Base-by-base conservation (phyloP, 2,113 vertebrate genomes). In the Tragelaphus strepsiceros region DNA sequence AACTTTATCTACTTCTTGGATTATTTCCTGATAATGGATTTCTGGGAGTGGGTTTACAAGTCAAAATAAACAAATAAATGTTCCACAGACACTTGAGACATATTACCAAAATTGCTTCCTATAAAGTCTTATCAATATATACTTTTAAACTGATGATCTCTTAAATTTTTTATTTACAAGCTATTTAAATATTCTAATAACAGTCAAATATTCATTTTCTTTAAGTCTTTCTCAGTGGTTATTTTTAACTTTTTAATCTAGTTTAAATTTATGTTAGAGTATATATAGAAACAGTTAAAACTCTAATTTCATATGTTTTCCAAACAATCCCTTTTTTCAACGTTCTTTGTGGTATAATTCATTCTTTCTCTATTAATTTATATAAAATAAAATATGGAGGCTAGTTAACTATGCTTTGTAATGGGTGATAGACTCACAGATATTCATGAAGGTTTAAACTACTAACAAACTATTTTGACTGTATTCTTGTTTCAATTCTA, bases 101-200 rank as follows among this genome's bases (percentile, higher is more conserved):
- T 49, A 56, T 77, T 43, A 56, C 30, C 17, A 15, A 91, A 86
- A 80, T 64, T 64, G 10, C 3, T 85, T 88, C 88, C 7, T 17
- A 90, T 1, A 28, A 84, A 92, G 43, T 2, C 49, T 85, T 58
- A 71, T 54, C 7, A 46, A 46, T 39, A 6, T 74, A 43, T 53
- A 77, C 22, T 81, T 62, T 94, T 84, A 30, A 92, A 77, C 19
- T 77, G 35, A 43, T 39, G 6, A 83, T 28, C 90, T 92, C 22
- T 14, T 92, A 32, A 78, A 17, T 92, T 74, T 81, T 95, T 90
- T 86, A 88, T 74, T 95, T 85, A 77, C 28, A 93, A 96, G 96
- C 93, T 85, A 86, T 95, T 64, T 91, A 35, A 24, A 87, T 43
- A 94, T 51, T n/a, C 28, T 3, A 90, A 81, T 22, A 89, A 88